Conservation (phyloP, 2,113 vertebrate genomes). For the Aspiorhynchus laticeps region DNA sequence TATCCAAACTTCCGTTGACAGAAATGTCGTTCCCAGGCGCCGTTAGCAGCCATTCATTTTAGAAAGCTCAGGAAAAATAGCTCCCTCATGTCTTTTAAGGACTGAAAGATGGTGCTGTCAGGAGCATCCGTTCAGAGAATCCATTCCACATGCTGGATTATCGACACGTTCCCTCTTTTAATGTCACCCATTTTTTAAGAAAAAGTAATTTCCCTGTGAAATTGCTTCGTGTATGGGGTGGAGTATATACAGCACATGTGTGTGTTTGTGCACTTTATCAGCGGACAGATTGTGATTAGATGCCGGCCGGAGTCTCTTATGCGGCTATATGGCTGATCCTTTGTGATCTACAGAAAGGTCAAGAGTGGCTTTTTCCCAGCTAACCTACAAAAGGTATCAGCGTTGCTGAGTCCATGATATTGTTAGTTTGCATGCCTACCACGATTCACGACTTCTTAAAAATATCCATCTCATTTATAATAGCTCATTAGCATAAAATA, state of each 20-base stretch:
- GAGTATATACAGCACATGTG: neutral
- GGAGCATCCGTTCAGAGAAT: conserved; percentile 16
- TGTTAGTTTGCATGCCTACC: neutral
- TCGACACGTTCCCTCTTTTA: conserved; percentile 45
- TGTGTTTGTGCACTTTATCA: conserved; percentile 30
- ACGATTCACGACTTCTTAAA: neutral
- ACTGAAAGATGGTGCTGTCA: conserved; percentile 46
- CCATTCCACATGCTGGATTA: conserved; percentile 49
- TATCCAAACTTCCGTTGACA: neutral
- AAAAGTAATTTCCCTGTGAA: conserved; percentile 53
- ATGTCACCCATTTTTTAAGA: conserved; percentile 54
- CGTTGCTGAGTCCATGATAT: neutral
- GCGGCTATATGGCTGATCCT: neutral
- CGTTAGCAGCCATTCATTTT: conserved; percentile 35
- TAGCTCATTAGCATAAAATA: conserved; percentile 4
- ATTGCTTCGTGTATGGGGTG: conserved; percentile 49
- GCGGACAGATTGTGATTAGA: conserved; percentile 42
- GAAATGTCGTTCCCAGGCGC: conserved; percentile 39
- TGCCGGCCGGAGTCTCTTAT: conserved; percentile 8
- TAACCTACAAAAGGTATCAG: conserved; percentile 18
- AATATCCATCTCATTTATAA: neutral
- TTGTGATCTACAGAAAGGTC: conserved; percentile 46
- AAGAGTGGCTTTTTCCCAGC: conserved; percentile 34
- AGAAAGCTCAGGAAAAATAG: neutral
- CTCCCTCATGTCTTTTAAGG: neutral